phyloP scores from a whole-genome alignment of 1,140 invertebrate species.

The Dysdera silvatica region DNA sequence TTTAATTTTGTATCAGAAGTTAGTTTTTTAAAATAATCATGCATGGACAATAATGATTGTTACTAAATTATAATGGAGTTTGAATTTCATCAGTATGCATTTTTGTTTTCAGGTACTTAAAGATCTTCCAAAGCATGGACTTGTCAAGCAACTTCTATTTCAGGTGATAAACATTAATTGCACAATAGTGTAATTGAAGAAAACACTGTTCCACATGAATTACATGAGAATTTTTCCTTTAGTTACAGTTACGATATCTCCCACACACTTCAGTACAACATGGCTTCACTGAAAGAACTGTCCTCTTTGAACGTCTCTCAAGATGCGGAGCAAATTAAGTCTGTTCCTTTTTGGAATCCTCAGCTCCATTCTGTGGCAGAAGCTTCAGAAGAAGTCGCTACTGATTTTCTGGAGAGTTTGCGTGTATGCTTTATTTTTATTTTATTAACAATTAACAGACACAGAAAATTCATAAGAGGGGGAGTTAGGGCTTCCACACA shows the following conservation, averaged over 20 bases:
- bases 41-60: too few relatives aligned
- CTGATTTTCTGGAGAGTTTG: slow-evolving; percentile 27
- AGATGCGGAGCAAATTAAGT: slow-evolving; percentile 18
- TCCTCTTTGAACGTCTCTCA: slow-evolving; percentile 7
- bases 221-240: too few relatives aligned
- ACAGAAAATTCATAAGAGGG: too few relatives aligned
- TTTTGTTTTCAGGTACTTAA: slow-evolving; percentile 58
- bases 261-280: slow-evolving; percentile 87
- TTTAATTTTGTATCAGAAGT: too few relatives aligned
- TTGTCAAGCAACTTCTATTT: slow-evolving; percentile 96
- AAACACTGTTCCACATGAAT: too few relatives aligned
- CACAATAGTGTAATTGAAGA: too few relatives aligned
- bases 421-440: slow-evolving; percentile 6
- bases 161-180: slow-evolving; percentile 53
- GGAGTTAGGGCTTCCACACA: too few relatives aligned
- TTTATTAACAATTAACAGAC: too few relatives aligned
- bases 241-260: slow-evolving; percentile 96
- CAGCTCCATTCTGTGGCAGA: slow-evolving; percentile 16
- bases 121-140: slow-evolving; percentile 94
- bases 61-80: too few relatives aligned
- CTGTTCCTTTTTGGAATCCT: slow-evolving; percentile 20
- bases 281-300: slow-evolving; percentile 52
- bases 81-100: not conserved
- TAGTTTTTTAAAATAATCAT: too few relatives aligned
- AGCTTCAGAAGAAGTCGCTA: slow-evolving; percentile 22